Evolutionary conservation across 2,797 vertebrate species (phyloP), one percentile per base, ranked within the genome.

Genomic region (Podargus strigoides): DNA sequence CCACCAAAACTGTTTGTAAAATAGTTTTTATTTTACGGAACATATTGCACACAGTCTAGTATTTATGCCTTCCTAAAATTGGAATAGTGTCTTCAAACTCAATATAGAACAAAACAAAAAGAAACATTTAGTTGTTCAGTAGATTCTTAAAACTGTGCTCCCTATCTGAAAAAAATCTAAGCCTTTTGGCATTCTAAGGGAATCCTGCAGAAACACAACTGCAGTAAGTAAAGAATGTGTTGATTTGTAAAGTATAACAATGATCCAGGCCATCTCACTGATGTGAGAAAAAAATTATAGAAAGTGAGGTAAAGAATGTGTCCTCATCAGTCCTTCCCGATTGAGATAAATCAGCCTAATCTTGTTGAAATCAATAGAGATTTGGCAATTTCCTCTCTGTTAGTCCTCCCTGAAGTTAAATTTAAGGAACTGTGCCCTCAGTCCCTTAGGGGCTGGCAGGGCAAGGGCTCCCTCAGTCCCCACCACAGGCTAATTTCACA

Each of bases 41-140:
- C 6, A 12, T 73, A 24, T 1, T 67, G 26, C 30, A 27, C 0
- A 1, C 0, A 4, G 52, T 5, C 16, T 64, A 19, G 9, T 70
- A 53, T 41, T 70, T 42, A 14, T 64, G 13, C 8, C 3, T 63
- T 66, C 9, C 1, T 56, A 59, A 88, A 91, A 64, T 20, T 67
- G 42, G 15, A 81, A 46, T n/a, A 30, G 5, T 39, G 14, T 69
- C 50, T 87, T 81, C 50, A 68, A 50, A 68, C 30, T 85, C 58
- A 47, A 10, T 34, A 28, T 15, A 64, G 50, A 49, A 49, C 8
- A 73, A 73, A 72, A 66, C 59, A 1, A 75, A 27, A 77, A 73
- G 10, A 81, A 63, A 14, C 12, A 13, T 18, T 30, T 19, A 3
- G 8, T 73, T 88, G 8, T 30, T 17, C 24, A n/a, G 39, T 28